These are phyloP conservation scores for Heterotis niloticus DNA, from an alignment of 2,113 vertebrate genomes.

Conservation along the genomic window DNA sequence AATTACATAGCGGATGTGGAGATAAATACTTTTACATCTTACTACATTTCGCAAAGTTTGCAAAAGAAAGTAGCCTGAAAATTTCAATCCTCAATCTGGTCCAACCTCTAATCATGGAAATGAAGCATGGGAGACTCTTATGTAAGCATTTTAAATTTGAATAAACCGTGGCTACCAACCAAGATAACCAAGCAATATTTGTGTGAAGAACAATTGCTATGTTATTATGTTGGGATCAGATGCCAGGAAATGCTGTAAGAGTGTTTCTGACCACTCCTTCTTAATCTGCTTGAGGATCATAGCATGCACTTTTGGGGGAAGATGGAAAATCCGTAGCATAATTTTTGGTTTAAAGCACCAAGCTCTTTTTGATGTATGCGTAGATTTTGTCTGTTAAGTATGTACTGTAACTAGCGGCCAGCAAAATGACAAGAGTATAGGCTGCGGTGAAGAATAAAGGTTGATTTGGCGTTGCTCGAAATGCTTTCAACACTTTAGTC, in stretches of 20 bases:
- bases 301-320: neutral
- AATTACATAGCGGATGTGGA: slow-evolving; percentile 12
- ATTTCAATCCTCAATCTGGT: slow-evolving; percentile 11
- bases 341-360: neutral
- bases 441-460: too few species aligned
- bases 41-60: slow-evolving; percentile 15
- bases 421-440: too few species aligned
- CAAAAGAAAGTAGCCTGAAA: slow-evolving; percentile 18
- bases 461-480: too few species aligned
- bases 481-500: too few species aligned
- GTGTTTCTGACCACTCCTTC: neutral
- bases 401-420: too few species aligned
- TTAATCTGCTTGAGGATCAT: slow-evolving; percentile 1
- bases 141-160: slow-evolving; percentile 24
- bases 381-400: too few species aligned
- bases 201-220: slow-evolving; percentile 13
- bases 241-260: slow-evolving; percentile 17
- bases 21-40: slow-evolving; percentile 15
- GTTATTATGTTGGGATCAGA: slow-evolving; percentile 17
- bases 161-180: slow-evolving; percentile 17
- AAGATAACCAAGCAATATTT: slow-evolving; percentile 22
- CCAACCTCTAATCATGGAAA: slow-evolving; percentile 20
- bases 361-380: neutral
- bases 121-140: slow-evolving; percentile 20
- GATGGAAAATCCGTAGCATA: too few species aligned